A percentile compares a stretch with the other conserved stretches of the same genome.
phyloP scores from a whole-genome alignment of 92 coral and sea anemone genomes.

The Palythoa grandiflora region DNA sequence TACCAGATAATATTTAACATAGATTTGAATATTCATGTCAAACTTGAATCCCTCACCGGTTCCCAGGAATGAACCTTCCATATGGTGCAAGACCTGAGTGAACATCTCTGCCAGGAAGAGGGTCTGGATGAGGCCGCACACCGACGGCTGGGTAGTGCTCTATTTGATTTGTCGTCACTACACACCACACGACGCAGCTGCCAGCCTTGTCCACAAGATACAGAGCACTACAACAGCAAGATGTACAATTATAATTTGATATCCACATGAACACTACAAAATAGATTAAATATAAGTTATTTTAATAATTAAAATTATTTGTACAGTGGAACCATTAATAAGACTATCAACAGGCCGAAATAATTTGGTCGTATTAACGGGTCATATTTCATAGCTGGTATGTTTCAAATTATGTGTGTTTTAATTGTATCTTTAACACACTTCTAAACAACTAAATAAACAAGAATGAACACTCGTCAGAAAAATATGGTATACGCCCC shows the following conservation, averaged over 20 bases:
- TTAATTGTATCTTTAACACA: too few species aligned
- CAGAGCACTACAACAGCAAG: constrained; percentile 20
- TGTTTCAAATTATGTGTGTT: too few species aligned
- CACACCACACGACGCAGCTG: constrained; percentile 43
- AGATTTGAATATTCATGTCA: neutral
- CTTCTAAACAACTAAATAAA: too few species aligned
- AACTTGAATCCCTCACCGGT: constrained; percentile 14
- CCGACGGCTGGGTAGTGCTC: constrained; percentile 34
- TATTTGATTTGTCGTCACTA: constrained; percentile 8
- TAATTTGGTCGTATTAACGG: too few species aligned
- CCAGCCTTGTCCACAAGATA: constrained; percentile 50
- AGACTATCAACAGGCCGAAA: too few species aligned
- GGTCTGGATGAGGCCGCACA: constrained; percentile 22
- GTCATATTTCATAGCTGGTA: too few species aligned
- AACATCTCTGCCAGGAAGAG: constrained; percentile 46
- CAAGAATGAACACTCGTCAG: too few species aligned
- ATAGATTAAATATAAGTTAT: neutral
- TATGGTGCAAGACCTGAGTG: constrained; percentile 38
- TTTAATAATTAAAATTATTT: too few species aligned
- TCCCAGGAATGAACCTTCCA: constrained; percentile 42
- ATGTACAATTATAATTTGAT: too few species aligned
- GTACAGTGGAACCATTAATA: too few species aligned
- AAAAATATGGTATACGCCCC: too few species aligned
- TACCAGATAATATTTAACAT: neutral
- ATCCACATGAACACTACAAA: neutral